A percentile compares a stretch with the other conserved stretches of the same genome.
These are phyloP conservation scores for Parapristionchus giblindavisi DNA, from an alignment of 2,888 invertebrate genomes.

Conservation along the genomic window DNA sequence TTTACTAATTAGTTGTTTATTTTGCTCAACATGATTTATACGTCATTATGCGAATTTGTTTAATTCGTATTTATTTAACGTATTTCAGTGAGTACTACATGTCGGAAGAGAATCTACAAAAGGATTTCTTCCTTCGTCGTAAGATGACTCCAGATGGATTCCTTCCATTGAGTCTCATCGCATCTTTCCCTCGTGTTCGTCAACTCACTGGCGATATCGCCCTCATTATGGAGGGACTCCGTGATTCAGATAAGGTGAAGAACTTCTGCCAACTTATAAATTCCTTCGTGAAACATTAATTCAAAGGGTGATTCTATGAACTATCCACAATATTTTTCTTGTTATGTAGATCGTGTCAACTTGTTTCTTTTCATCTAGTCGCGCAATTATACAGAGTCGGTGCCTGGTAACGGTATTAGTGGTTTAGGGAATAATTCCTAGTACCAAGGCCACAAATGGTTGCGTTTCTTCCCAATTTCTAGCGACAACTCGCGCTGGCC, in stretches of 20 bases:
- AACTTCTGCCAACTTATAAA: too few species aligned
- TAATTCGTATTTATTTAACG: conserved; percentile 16
- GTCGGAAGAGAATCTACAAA: conserved; percentile 90
- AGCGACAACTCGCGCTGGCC: too few species aligned
- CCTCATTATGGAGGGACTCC: conserved; percentile 84
- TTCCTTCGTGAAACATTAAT: too few species aligned
- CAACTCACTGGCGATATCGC: conserved; percentile 85
- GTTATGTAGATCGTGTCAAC: too few species aligned
- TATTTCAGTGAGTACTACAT: conserved; percentile 94
- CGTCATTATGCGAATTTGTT: background rate
- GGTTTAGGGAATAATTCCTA: too few species aligned
- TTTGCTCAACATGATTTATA: background rate
- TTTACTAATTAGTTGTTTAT: background rate
- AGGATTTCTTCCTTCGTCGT: conserved; percentile 93
- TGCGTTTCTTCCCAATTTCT: too few species aligned
- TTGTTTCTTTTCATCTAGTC: too few species aligned
- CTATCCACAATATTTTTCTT: too few species aligned
- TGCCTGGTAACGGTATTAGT: too few species aligned
- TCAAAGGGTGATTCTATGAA: too few species aligned
- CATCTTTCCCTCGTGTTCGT: conserved; percentile 92
- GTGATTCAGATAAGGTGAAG: conserved; percentile 86
- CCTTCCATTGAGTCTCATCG: conserved; percentile 89
- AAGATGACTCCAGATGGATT: conserved; percentile 96
- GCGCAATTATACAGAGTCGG: too few species aligned
- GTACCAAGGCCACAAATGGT: too few species aligned